Percentiles rank a stretch among this genome's conserved stretches.
Conservation (phyloP, 92 coral and sea anemone genomes). For the Micromussa lordhowensis region DNA sequence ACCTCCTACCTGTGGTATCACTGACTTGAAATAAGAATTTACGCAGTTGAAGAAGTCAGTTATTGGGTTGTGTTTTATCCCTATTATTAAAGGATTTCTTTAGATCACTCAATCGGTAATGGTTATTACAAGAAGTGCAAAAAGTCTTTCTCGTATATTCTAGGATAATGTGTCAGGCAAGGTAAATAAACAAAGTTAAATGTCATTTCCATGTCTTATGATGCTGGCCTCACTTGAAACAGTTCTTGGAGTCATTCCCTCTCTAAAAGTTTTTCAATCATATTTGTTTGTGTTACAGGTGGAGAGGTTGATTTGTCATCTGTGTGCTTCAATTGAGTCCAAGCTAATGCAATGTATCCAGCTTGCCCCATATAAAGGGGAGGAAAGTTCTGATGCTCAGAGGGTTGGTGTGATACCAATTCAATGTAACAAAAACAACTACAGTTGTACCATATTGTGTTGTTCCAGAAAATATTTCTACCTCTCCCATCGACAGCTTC, state of each 20-base stretch:
- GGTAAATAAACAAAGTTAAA: background rate
- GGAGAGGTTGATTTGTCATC: constrained; percentile 60
- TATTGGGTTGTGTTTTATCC: no score
- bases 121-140: background rate
- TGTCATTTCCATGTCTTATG: background rate
- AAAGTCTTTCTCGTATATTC: background rate
- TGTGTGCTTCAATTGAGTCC: constrained; percentile 79
- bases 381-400: constrained; percentile 6
- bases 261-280: background rate
- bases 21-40: no score
- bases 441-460: no score
- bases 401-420: background rate
- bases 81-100: no score
- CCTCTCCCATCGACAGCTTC: no score
- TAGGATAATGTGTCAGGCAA: background rate
- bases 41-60: no score
- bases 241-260: no score
- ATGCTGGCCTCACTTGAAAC: background rate
- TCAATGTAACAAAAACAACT: background rate
- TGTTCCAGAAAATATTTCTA: no score
- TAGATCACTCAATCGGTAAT: no score
- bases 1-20: no score
- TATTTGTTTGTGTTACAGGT: background rate
- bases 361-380: constrained; percentile 51
- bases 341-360: constrained; percentile 71